Conservation (phyloP, 2,113 vertebrate species). For the Cyprinodon tularosa region DNA sequence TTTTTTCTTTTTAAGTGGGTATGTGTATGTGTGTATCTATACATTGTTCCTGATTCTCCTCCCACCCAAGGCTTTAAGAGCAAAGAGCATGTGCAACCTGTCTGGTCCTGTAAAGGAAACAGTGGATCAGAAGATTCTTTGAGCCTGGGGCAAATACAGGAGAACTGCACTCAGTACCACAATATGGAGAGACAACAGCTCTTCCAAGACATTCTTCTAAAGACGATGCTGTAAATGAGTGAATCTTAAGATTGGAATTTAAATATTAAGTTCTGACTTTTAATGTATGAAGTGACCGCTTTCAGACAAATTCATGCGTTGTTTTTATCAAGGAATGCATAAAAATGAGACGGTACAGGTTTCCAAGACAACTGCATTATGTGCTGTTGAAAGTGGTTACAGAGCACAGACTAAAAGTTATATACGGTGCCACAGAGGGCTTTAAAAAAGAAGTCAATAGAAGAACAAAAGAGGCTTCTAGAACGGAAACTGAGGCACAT, state of each 20-base stretch:
- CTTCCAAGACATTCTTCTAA: constrained; percentile 1
- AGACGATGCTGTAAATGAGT: constrained; percentile 4
- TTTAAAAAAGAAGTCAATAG: no score
- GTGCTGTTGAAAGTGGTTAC: not conserved
- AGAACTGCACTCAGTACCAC: constrained; percentile 47
- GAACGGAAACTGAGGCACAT: not conserved
- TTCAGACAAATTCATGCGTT: not conserved
- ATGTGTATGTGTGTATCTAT: constrained; percentile 11
- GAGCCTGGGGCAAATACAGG: constrained; percentile 52
- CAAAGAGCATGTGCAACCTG: constrained; percentile 68
- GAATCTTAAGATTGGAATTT: constrained; percentile 4
- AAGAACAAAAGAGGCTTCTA: not conserved
- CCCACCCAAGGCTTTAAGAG: constrained; percentile 57
- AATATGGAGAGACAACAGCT: constrained; percentile 25
- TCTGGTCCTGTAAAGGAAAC: constrained; percentile 62
- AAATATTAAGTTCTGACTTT: not conserved
- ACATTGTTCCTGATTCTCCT: constrained; percentile 27
- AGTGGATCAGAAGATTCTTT: constrained; percentile 46
- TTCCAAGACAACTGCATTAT: not conserved
- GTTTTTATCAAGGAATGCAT: not conserved
- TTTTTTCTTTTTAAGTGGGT: not conserved
- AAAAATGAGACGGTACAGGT: not conserved
- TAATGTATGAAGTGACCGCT: not conserved
- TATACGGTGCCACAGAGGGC: not conserved
- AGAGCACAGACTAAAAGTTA: not conserved